These are phyloP conservation scores for Diplodus puntazzo DNA, from an alignment of 2,797 vertebrate genomes.

Conservation along the genomic window DNA sequence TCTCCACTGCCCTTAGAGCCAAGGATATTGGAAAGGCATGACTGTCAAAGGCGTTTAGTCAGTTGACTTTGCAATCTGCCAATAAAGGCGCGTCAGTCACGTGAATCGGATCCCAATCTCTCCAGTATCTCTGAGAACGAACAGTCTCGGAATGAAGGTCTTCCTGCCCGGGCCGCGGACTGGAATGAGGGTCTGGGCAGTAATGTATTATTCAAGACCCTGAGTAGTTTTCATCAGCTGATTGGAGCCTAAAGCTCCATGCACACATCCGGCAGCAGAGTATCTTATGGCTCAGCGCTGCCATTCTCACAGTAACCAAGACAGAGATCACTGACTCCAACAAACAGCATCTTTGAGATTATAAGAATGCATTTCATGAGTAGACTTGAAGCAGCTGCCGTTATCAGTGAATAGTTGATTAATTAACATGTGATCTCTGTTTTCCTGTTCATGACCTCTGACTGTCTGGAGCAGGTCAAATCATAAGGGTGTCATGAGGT, in stretches of 20 bases:
- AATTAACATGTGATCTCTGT: constrained; percentile 63
- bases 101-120: constrained; percentile 50
- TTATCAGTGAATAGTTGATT: constrained; percentile 45
- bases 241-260: not conserved
- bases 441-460: constrained; percentile 41
- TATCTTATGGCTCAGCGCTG: not conserved
- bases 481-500: constrained; percentile 44
- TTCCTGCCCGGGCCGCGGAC: constrained; percentile 4
- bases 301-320: not conserved
- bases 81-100: constrained; percentile 26
- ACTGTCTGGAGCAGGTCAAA: constrained; percentile 27
- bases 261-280: not conserved
- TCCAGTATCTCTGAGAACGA: constrained; percentile 20
- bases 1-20: constrained; percentile 20
- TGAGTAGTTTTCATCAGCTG: constrained; percentile 12
- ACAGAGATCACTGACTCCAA: not conserved
- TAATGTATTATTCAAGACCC: constrained; percentile 52
- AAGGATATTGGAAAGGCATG: constrained; percentile 38
- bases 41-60: constrained; percentile 32
- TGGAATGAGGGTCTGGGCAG: constrained; percentile 8
- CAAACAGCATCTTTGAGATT: constrained; percentile 33
- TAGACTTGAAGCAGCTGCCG: constrained; percentile 15
- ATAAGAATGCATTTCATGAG: constrained; percentile 15
- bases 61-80: constrained; percentile 53
- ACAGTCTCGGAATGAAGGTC: constrained; percentile 15